Base-by-base conservation (phyloP, 2,797 vertebrate genomes). In the Enteromius fasciolatus region DNA sequence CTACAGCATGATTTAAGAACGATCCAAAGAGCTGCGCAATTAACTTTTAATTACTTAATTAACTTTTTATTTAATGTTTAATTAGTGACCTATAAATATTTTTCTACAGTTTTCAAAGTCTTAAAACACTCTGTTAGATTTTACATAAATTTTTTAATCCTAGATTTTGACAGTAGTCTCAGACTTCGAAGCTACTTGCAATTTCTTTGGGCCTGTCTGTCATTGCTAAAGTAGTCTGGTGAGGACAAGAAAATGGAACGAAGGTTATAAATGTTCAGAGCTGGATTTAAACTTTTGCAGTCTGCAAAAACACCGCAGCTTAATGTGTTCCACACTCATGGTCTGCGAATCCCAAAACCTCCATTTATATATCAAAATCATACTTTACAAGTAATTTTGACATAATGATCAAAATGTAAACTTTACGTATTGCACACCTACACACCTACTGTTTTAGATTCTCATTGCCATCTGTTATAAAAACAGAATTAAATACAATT, bases 1-100 rank as follows among this genome's bases (percentile, higher is more conserved):
- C 18, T 39, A 33, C 64, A 67, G 64, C 18, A 11, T 39, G 64
- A 66, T 66, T 39, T 67, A 18, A 39, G 64, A 67, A 39, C 9
- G 31, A 36, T 67, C 64, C 31, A 39, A 66, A 66, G 33, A 39
- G 33, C 9, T 2, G 4, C 11, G 64, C 33, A 39, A 67, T 67
- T 67, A 67, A 67, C 33, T 39, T 67, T 67, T 39, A 67, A 67
- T 39, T 67, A 67, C 33, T 41, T n/a, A 67, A 67, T n/a, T n/a
- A 67, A 39, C 18, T 67, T 67, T 67, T 67, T 12, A 67, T 67
- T 67, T 67, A 39, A 67, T 67, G 64, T 39, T 67, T 39, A 39
- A 39, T 67, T 20, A 12, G 64, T 39, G 33, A 39, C 18, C 64
- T 67, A 67, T 67, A 67, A 67, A 67, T 67, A 67, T 36, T 67